Conservation (phyloP, 2,797 vertebrate genomes). For the Morelia viridis region DNA sequence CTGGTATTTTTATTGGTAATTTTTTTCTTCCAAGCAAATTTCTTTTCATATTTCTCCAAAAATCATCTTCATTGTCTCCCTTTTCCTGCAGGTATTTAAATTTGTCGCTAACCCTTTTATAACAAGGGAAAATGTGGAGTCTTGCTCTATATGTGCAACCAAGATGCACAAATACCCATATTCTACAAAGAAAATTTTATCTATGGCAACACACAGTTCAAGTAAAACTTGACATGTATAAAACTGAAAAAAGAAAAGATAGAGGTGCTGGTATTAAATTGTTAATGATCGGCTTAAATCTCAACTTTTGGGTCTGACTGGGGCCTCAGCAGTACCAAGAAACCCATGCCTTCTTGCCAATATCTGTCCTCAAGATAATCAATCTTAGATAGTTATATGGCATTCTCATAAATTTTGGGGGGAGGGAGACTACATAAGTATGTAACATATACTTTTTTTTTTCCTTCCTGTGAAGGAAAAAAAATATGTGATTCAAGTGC, state of each 20-base stretch:
- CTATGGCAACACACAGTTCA: neutral
- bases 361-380: neutral
- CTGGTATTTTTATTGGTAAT: constrained; percentile 3
- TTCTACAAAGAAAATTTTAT: constrained; percentile 20
- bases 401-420: neutral
- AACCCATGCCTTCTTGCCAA: neutral
- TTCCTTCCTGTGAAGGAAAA: too few species aligned
- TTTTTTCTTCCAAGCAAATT: constrained; percentile 8
- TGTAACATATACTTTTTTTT: too few species aligned
- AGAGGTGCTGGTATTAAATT: neutral
- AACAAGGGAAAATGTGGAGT: neutral
- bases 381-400: neutral
- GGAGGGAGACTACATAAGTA: too few species aligned
- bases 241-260: neutral
- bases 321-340: neutral
- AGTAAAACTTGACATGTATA: neutral
- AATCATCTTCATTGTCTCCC: constrained; percentile 15
- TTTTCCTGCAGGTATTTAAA: neutral
- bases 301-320: neutral
- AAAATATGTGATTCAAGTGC: neutral
- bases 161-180: neutral
- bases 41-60: constrained; percentile 23
- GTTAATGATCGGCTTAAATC: neutral
- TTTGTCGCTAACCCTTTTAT: constrained; percentile 25
- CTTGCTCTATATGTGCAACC: constrained; percentile 23